phyloP scores from a whole-genome alignment of 1,140 invertebrate species.

The Trichomalopsis sarcophagae region DNA sequence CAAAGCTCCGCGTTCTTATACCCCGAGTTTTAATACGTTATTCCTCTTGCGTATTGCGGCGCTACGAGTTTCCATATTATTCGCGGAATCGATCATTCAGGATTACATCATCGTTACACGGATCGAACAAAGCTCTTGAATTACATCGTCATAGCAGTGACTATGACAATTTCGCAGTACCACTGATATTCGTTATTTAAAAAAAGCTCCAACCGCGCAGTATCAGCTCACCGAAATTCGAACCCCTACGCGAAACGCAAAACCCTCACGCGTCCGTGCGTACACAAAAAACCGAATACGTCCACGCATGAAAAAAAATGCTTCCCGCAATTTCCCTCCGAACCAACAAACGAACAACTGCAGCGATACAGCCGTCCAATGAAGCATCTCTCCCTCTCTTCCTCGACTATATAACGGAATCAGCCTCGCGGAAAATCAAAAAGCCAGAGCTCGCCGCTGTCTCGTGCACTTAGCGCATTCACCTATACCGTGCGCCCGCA shows the following conservation, averaged over 20 bases:
- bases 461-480: background rate
- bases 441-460: background rate
- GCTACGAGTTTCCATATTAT: background rate
- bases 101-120: background rate
- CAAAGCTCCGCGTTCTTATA: background rate
- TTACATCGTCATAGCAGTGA: too few species aligned
- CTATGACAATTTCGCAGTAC: too few species aligned
- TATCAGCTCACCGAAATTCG: too few species aligned
- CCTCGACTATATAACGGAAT: background rate
- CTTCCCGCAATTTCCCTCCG: background rate
- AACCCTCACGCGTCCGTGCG: too few species aligned
- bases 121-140: too few species aligned
- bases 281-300: too few species aligned
- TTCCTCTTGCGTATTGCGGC: background rate
- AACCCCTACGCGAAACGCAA: too few species aligned
- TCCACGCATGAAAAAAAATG: too few species aligned
- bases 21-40: background rate
- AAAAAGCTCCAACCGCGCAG: too few species aligned
- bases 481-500: background rate
- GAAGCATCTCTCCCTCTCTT: background rate
- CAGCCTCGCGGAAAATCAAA: conserved; percentile 20
- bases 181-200: too few species aligned
- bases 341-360: background rate
- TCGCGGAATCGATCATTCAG: background rate
- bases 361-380: background rate